Conservation (phyloP, 2,113 vertebrate genomes). For the Chrysemys picta region DNA sequence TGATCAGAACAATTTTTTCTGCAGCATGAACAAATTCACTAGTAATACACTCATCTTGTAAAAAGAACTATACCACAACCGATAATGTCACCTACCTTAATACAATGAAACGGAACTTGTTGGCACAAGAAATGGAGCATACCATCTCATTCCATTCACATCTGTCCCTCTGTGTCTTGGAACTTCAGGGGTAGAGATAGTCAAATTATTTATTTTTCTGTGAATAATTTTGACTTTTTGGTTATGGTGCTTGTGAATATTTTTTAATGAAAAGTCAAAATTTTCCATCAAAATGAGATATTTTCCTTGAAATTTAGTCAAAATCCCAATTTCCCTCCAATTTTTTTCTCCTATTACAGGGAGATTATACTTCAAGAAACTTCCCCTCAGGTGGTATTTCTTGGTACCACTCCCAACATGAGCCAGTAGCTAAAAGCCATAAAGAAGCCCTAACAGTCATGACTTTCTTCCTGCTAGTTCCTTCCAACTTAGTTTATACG, state of each 20-base stretch:
- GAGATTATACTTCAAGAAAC: background rate
- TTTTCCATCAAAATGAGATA: background rate
- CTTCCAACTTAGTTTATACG: slow-evolving; percentile 10
- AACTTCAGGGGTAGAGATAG: background rate
- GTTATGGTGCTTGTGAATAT: no score
- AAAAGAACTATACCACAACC: accelerated
- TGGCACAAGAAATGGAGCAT: background rate
- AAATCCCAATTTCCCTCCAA: background rate
- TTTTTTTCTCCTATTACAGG: background rate
- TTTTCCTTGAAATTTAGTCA: background rate
- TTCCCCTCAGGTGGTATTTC: background rate
- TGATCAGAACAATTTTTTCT: background rate
- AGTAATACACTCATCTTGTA: background rate
- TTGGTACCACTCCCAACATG: background rate
- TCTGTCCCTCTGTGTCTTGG: background rate
- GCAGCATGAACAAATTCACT: background rate
- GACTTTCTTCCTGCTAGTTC: background rate
- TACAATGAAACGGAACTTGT: background rate
- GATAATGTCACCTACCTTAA: background rate
- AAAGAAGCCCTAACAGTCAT: background rate
- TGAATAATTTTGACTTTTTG: background rate
- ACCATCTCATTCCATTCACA: background rate
- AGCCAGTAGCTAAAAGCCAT: background rate
- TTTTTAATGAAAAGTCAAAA: background rate
- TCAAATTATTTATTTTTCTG: background rate